Evolutionary conservation across 2,888 invertebrate genomes (phyloP).

Genomic region (Chirona hameri): DNA sequence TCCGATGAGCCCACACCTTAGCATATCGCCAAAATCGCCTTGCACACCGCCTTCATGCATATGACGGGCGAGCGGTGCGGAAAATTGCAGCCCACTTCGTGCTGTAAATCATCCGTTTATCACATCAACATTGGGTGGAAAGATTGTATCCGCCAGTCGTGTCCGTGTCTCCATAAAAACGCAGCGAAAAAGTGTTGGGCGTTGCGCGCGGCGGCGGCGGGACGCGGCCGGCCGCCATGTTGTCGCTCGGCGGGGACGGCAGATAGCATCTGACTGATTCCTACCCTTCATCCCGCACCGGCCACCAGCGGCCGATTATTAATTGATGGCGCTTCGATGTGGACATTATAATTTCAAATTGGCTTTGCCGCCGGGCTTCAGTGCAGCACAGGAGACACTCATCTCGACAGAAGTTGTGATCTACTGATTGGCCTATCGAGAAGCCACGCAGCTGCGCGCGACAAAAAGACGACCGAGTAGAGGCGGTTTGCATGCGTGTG

Average conservation of each 20-base stretch:
- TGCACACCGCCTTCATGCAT: no score
- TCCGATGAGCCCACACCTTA: no score
- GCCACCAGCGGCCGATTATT: background rate
- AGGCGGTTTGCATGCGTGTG: background rate
- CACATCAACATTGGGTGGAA: background rate
- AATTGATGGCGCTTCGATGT: slow-evolving; percentile 26
- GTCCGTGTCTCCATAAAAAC: background rate
- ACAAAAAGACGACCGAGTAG: background rate
- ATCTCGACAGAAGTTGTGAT: background rate
- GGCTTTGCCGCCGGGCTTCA: slow-evolving; percentile 2
- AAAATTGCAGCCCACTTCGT: background rate
- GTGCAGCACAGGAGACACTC: background rate
- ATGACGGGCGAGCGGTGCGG: no score
- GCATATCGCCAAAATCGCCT: no score
- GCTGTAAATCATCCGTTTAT: background rate
- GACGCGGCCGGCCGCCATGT: background rate
- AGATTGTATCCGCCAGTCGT: background rate
- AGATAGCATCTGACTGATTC: background rate
- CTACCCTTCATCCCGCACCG: background rate
- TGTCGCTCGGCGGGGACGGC: background rate
- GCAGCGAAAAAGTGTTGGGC: background rate
- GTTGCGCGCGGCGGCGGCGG: background rate
- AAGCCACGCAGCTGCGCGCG: background rate
- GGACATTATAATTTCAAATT: slow-evolving; percentile 26
- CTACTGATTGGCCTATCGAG: background rate